Evolutionary conservation across 2,888 invertebrate species (phyloP).

Genomic region (Pharmacophagus antenor): DNA sequence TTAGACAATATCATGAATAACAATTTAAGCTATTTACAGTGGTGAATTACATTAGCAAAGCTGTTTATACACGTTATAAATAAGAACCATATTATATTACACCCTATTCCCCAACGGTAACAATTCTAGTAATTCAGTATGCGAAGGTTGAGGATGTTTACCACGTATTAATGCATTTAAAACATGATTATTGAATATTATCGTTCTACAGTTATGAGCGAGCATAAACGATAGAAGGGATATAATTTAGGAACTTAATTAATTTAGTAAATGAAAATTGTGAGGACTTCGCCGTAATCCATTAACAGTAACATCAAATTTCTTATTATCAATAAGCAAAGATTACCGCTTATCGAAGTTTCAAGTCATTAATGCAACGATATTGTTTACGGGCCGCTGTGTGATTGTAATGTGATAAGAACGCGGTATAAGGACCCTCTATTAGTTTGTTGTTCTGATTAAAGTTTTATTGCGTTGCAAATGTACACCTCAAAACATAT

Average conservation of each 20-base stretch:
- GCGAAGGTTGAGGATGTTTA: not conserved
- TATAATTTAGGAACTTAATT: no score
- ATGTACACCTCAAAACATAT: constrained; percentile 2
- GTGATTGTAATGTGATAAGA: constrained; percentile 19
- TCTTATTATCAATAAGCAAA: constrained; percentile 13
- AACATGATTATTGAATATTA: not conserved
- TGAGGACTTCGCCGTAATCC: not conserved
- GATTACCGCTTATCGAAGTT: constrained; percentile 20
- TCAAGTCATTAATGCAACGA: constrained; percentile 18
- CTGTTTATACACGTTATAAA: constrained; percentile 12
- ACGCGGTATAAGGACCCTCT: constrained; percentile 2
- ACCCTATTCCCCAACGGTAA: not conserved
- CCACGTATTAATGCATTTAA: not conserved
- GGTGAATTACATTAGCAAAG: constrained; percentile 14
- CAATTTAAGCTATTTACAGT: constrained; percentile 69
- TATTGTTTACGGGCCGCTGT: constrained; percentile 18
- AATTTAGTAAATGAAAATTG: constrained; percentile 1
- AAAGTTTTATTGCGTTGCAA: not conserved
- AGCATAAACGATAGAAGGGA: not conserved
- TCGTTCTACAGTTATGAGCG: no score
- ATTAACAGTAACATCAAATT: constrained; percentile 10
- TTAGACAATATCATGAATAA: constrained; percentile 64
- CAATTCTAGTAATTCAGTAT: not conserved
- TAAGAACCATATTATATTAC: not conserved
- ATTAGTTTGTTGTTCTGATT: constrained; percentile 13